A percentile compares a stretch with the other conserved stretches of the same genome.
phyloP scores from a whole-genome alignment of 23 tunicate species.

The Phallusia fumigata region DNA sequence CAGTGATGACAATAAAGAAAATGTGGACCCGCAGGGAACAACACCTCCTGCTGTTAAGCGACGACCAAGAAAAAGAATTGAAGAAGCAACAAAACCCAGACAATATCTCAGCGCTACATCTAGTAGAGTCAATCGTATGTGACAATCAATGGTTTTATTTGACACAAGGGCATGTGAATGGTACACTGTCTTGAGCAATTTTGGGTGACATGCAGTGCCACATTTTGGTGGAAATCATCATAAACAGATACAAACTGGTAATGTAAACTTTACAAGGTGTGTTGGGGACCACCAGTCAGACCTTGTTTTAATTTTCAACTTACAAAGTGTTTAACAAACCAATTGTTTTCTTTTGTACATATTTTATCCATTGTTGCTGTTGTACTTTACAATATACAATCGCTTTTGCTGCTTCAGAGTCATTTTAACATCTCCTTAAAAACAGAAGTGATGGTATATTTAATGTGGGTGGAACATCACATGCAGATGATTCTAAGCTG shows the following conservation, averaged over 20 bases:
- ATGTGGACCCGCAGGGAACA: slow-evolving; percentile 1
- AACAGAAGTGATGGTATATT: no score
- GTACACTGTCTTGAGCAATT: not conserved
- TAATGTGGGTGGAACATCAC: no score
- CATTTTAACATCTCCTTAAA: no score
- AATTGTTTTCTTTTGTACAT: not conserved
- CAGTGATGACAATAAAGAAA: slow-evolving; percentile 50
- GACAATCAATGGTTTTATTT: not conserved
- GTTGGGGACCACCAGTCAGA: no score
- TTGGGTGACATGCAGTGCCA: not conserved
- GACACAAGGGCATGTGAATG: not conserved
- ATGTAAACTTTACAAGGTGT: no score
- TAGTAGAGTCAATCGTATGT: slow-evolving; percentile 1
- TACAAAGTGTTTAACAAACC: no score
- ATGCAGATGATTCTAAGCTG: no score
- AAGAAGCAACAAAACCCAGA: not conserved
- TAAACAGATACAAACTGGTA: no score
- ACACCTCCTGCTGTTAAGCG: not conserved
- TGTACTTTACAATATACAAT: no score
- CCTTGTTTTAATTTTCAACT: no score
- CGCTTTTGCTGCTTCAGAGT: no score
- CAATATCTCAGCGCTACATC: not conserved
- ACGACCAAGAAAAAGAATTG: not conserved
- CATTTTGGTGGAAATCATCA: not conserved
- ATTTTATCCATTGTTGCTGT: not conserved